These are phyloP conservation scores for Schizopygopsis pylzovi DNA, from an alignment of 2,797 vertebrate genomes.

Conservation along the genomic window DNA sequence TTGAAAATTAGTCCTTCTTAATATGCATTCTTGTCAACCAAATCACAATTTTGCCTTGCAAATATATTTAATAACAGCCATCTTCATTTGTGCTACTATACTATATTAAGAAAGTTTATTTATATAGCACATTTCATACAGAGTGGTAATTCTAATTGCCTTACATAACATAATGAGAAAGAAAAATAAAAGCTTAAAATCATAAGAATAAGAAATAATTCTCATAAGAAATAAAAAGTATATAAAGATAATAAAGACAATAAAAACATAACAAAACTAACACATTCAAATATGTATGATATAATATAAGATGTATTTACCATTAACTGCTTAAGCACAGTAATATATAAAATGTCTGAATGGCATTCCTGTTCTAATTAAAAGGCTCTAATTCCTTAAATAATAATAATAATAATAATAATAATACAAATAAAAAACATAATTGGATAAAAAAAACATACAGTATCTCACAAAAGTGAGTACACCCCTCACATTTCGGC, in stretches of 20 bases:
- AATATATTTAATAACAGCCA: not conserved
- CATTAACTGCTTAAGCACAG: too few species aligned
- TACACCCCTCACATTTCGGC: too few species aligned
- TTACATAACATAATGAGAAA: not conserved
- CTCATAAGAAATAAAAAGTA: not conserved
- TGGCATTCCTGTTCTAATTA: too few species aligned
- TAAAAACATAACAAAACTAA: not conserved
- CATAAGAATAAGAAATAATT: not conserved
- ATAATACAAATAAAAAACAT: too few species aligned
- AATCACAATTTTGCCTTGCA: not conserved
- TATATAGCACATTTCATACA: not conserved
- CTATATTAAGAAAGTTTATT: not conserved
- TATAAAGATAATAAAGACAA: not conserved
- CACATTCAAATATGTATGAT: not conserved
- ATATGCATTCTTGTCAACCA: not conserved
- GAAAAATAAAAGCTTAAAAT: not conserved
- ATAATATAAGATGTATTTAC: too few species aligned
- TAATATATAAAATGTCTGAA: too few species aligned
- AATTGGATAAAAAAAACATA: too few species aligned
- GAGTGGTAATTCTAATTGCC: not conserved
- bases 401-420: too few species aligned
- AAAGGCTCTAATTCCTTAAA: too few species aligned
- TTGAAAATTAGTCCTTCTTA: not conserved
- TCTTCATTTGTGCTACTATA: not conserved
- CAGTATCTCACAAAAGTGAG: too few species aligned